Percentiles rank a stretch among this genome's conserved stretches.
Conservation (phyloP, 2,888 invertebrate genomes). For the Schizotus pectinicornis region DNA sequence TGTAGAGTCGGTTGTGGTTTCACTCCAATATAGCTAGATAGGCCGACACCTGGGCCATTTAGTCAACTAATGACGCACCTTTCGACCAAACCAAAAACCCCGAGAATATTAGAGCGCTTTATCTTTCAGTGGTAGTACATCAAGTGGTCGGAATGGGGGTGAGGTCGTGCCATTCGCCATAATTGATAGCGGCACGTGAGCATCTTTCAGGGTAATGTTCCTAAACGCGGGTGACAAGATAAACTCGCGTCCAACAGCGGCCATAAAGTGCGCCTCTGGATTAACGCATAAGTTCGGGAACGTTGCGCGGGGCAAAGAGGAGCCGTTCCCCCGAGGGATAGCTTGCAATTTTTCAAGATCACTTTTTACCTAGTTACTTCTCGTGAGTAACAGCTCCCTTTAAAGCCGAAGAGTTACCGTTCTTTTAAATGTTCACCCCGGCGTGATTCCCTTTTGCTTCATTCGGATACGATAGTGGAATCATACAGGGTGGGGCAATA, state of each 20-base stretch:
- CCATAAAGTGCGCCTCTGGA: conserved; percentile 40
- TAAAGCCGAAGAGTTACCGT: conserved; percentile 38
- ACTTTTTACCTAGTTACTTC: conserved; percentile 32
- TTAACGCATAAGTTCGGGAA: conserved; percentile 45
- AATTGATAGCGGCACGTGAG: conserved; percentile 47
- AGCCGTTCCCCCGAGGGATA: conserved; percentile 33
- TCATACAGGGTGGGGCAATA: no score
- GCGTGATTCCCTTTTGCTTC: conserved; percentile 33
- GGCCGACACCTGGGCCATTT: no score
- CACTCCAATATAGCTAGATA: no score
- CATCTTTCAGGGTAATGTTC: conserved; percentile 48
- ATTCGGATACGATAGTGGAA: conserved; percentile 17
- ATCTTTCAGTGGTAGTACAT: conserved; percentile 24
- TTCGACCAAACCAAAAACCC: conserved; percentile 13
- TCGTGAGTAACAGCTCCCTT: conserved; percentile 32
- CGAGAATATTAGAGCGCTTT: conserved; percentile 20
- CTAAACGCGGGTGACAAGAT: conserved; percentile 48
- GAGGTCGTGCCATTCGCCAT: conserved; percentile 32
- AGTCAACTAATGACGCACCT: not conserved
- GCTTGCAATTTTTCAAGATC: conserved; percentile 43
- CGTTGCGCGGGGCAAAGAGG: conserved; percentile 28
- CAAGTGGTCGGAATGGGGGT: conserved; percentile 12
- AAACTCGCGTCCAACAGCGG: conserved; percentile 41
- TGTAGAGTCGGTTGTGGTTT: no score
- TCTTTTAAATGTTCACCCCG: conserved; percentile 38